phyloP scores from a whole-genome alignment of 1,140 invertebrate species.

The Heliothis subflexa region DNA sequence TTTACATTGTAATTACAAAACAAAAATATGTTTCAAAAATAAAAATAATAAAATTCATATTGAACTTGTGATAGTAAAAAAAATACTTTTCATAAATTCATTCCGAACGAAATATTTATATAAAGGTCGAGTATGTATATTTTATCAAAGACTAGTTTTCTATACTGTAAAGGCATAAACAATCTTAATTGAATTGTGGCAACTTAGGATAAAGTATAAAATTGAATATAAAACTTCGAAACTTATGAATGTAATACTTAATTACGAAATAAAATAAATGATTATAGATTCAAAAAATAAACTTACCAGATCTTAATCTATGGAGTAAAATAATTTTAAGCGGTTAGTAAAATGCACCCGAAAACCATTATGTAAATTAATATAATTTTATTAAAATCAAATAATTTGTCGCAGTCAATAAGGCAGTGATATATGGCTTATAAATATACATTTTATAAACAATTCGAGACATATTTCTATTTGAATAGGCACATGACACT shows the following conservation, averaged over 20 bases:
- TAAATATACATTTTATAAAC: conserved; percentile 30
- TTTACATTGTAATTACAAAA: conserved; percentile 9
- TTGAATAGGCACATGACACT: conserved; percentile 32
- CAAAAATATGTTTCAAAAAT: conserved; percentile 6
- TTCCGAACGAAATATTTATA: not conserved
- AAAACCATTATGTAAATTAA: conserved; percentile 4
- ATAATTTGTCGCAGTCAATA: conserved; percentile 29
- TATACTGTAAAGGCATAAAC: conserved; percentile 15
- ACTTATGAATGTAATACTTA: conserved; percentile 1
- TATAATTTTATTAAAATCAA: not conserved
- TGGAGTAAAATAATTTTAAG: conserved; percentile 26
- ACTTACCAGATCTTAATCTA: conserved; percentile 10
- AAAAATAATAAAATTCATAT: conserved; percentile 24
- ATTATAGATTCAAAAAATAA: conserved; percentile 23
- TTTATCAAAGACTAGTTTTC: conserved; percentile 37
- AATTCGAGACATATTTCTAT: conserved; percentile 31
- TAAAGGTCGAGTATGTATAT: conserved; percentile 3
- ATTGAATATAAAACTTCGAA: conserved; percentile 21
- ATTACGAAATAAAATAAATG: conserved; percentile 3
- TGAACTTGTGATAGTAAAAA: not conserved
- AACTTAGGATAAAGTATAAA: conserved; percentile 19
- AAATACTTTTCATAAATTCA: conserved; percentile 3
- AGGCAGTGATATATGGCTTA: conserved; percentile 35
- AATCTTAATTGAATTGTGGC: conserved; percentile 14
- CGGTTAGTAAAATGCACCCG: conserved; percentile 32